Base-by-base conservation (phyloP, 2,888 invertebrate genomes). In the Eremobia ochroleuca region DNA sequence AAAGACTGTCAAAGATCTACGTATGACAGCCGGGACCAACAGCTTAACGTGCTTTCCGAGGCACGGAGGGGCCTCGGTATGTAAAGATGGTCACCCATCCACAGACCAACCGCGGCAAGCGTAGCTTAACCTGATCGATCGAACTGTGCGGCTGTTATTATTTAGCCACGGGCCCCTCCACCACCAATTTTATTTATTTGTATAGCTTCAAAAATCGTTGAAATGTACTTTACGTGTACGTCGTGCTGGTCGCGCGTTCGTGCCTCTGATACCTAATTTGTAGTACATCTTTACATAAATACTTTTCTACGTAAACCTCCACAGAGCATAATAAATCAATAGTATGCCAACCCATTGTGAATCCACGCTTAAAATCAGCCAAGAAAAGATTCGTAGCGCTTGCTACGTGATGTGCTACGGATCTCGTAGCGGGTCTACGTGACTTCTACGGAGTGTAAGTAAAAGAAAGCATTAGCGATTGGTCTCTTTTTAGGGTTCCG, bases 361-460 rank as follows among this genome's bases (percentile, higher is more conserved):
- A 49, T 11, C 61, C 37, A 18, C 11, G n/a, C 70, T 40, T 15
- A 66, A 69, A 72, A 72, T 59, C 28, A 40, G 6, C 9, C 31
- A 59, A 64, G 34, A 65, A 82, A 75, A 70, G n/a, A n/a, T 46
- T 85, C 85, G 85, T 86, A 85, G 83, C 86, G n/a, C 40, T 67
- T 66, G 86, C 85, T 85, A 85, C 85, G 85, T 79, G 79, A 85
- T 64, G 15, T 64, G 85, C 85, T 85, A 86, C 85, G 83, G 11
- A 46, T 18, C 46, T 73, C 83, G 86, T 85, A 85, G 85, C 70
- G 18, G 62, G 58, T 49, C 85, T 85, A 85, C 85, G 84, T 83
- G 82, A 76, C 76, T 69, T 37, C 79, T 79, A 74, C 76, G 69
- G 9, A 74, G 31, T 49, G 58, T 37, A 34, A 73, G 73, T 28